phyloP scores from a whole-genome alignment of 2,797 vertebrate species.

The Oreonectes daqikongensis region DNA sequence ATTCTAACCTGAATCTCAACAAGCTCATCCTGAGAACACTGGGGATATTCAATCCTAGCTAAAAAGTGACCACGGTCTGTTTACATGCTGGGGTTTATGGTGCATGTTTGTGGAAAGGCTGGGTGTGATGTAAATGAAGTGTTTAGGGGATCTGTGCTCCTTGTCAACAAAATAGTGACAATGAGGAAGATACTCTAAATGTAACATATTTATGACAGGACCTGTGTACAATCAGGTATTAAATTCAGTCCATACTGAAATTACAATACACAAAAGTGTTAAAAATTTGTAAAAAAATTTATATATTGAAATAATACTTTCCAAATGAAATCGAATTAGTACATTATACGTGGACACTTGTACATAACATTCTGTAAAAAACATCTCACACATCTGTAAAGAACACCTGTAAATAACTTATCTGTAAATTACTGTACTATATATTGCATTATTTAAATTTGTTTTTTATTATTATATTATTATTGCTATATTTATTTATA shows the following conservation, averaged over 20 bases:
- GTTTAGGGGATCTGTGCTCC: conserved; percentile 1
- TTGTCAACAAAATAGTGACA: conserved; percentile 36
- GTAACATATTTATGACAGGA: conserved; percentile 11
- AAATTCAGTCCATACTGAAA: conserved; percentile 11
- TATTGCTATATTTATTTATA: too few relatives aligned
- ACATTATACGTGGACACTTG: too few relatives aligned
- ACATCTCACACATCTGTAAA: too few relatives aligned
- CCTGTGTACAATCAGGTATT: conserved; percentile 23
- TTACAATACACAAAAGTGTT: not conserved
- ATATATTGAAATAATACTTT: too few relatives aligned
- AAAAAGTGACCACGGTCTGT: conserved; percentile 19
- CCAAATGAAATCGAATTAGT: too few relatives aligned
- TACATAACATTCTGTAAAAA: too few relatives aligned
- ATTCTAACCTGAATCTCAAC: conserved; percentile 33
- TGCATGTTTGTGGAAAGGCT: conserved; percentile 63
- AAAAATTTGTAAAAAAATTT: too few relatives aligned
- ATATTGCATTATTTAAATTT: too few relatives aligned
- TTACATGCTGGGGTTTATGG: conserved; percentile 49
- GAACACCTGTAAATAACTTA: too few relatives aligned
- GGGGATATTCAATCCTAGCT: conserved; percentile 26
- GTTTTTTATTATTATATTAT: too few relatives aligned
- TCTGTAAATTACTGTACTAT: too few relatives aligned
- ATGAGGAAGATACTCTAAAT: conserved; percentile 27
- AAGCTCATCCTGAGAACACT: conserved; percentile 34
- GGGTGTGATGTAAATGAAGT: conserved; percentile 60